These are phyloP conservation scores for Thamnaconus septentrionalis DNA, from an alignment of 2,113 vertebrate genomes.

Conservation along the genomic window DNA sequence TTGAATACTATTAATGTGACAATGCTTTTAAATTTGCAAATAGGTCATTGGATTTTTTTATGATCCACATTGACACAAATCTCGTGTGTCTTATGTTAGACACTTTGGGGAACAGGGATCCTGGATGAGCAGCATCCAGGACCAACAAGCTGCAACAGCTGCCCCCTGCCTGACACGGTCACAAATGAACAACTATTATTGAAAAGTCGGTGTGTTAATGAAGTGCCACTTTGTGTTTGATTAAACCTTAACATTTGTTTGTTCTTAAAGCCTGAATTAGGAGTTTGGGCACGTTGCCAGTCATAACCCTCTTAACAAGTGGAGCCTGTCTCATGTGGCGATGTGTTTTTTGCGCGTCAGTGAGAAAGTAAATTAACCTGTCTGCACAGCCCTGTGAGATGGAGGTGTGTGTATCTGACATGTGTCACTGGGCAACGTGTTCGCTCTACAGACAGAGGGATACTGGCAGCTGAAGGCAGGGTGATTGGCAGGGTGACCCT, in stretches of 20 bases:
- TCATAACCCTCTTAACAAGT: background rate
- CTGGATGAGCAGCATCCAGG: too few species aligned
- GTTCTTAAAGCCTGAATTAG: background rate
- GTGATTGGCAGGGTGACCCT: conserved; percentile 15
- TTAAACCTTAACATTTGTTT: background rate
- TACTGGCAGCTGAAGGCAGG: conserved; percentile 31
- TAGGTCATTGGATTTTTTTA: too few species aligned
- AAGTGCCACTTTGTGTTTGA: too few species aligned
- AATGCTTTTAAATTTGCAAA: too few species aligned
- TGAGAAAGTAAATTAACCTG: conserved; percentile 13
- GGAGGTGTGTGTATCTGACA: conserved; percentile 27
- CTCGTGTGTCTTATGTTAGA: too few species aligned
- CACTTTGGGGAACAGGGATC: too few species aligned
- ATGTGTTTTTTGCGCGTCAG: background rate
- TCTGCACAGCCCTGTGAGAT: conserved; percentile 15
- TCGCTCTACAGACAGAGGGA: conserved; percentile 6
- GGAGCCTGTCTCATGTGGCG: background rate
- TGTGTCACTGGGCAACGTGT: conserved; percentile 12
- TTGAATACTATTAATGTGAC: too few species aligned
- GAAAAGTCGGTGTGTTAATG: too few species aligned
- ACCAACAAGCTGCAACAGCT: too few species aligned
- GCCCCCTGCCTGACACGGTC: too few species aligned
- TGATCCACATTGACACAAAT: too few species aligned
- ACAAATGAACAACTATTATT: too few species aligned
- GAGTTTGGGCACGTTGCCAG: background rate